Evolutionary conservation across 1,140 invertebrate species (phyloP).

Genomic region (Whitmania pigra): DNA sequence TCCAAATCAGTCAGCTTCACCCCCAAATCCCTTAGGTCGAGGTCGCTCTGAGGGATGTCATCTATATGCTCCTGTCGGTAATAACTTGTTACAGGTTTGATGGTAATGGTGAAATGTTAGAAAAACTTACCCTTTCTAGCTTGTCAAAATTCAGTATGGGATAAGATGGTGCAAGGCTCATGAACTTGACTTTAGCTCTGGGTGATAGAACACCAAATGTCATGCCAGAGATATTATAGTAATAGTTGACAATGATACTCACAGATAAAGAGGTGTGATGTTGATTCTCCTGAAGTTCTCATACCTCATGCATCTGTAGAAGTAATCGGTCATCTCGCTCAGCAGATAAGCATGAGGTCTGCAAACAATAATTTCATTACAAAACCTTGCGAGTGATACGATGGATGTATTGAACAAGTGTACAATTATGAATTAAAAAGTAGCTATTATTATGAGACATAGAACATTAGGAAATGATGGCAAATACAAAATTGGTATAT

Average conservation of each 20-base stretch:
- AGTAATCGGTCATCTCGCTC: conserved; percentile 64
- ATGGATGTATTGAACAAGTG: too few species aligned
- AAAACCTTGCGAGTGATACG: background rate
- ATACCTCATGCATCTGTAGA: conserved; percentile 59
- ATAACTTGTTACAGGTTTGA: conserved; percentile 25
- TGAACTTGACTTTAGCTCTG: conserved; percentile 27
- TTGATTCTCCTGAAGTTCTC: conserved; percentile 35
- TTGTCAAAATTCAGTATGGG: conserved; percentile 59
- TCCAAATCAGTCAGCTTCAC: conserved; percentile 62
- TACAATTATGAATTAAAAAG: background rate
- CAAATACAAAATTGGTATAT: background rate
- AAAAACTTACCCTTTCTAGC: conserved; percentile 58
- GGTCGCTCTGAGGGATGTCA: conserved; percentile 56
- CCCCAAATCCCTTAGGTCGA: conserved; percentile 74
- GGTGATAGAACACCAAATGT: background rate
- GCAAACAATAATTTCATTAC: conserved; percentile 22
- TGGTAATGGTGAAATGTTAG: conserved; percentile 12
- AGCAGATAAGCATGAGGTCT: conserved; percentile 70
- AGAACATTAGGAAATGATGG: too few species aligned
- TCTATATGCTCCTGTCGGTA: conserved; percentile 56
- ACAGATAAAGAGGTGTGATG: conserved; percentile 49
- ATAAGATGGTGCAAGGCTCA: conserved; percentile 25
- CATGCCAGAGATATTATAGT: background rate
- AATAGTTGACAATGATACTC: conserved; percentile 39
- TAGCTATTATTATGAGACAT: too few species aligned